Evolutionary conservation across 2,797 vertebrate species (phyloP).

Genomic region (Pelodytes ibericus): DNA sequence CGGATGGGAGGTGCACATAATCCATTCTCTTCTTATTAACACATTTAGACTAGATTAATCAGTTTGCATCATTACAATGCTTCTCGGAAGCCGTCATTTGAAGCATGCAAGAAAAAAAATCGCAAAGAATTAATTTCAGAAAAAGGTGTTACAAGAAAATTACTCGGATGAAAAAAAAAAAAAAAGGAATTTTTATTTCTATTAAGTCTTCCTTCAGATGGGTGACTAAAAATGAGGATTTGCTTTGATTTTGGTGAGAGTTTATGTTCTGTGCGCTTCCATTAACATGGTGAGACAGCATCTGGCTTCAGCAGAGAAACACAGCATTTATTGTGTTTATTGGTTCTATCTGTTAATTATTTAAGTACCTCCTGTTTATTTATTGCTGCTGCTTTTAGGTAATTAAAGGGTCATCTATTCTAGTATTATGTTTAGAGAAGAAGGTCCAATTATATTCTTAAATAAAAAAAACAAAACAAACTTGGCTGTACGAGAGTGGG

Average conservation of each 20-base stretch:
- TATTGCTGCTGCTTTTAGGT: too few relatives aligned
- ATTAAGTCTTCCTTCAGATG: conserved; percentile 42
- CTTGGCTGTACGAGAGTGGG: too few relatives aligned
- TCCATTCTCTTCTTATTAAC: conserved; percentile 43
- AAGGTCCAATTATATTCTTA: too few relatives aligned
- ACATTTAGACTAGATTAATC: conserved; percentile 38
- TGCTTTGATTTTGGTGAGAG: conserved; percentile 35
- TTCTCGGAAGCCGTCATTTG: conserved; percentile 16
- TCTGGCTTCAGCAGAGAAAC: neutral
- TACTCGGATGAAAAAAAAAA: conserved; percentile 39
- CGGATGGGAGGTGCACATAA: conserved; percentile 31
- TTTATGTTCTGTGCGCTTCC: conserved; percentile 47
- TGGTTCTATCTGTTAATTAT: conserved; percentile 9
- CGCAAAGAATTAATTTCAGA: conserved; percentile 48
- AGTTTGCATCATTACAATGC: conserved; percentile 36
- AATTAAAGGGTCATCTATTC: too few relatives aligned
- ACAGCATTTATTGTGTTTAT: conserved; percentile 20
- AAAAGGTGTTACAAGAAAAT: conserved; percentile 44
- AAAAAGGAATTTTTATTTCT: conserved; percentile 39
- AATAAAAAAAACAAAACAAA: too few relatives aligned
- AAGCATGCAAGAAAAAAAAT: conserved; percentile 30
- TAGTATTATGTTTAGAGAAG: too few relatives aligned
- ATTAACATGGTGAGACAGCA: conserved; percentile 21
- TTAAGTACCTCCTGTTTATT: too few relatives aligned
- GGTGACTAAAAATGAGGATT: conserved; percentile 43